Conservation (phyloP, 2,797 vertebrate species). For the Catostomus latipinnis region DNA sequence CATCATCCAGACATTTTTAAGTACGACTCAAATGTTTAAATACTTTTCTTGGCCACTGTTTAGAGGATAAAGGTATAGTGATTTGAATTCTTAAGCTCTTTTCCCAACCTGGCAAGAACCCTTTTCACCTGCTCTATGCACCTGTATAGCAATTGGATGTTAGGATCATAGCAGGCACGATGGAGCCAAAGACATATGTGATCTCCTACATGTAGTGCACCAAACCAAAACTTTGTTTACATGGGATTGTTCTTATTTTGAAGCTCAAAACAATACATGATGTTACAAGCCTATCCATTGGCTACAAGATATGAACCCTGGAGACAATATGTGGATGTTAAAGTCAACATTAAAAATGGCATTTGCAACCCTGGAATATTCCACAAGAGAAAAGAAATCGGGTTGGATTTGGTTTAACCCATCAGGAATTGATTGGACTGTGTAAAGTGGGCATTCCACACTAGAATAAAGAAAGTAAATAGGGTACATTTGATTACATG, state of each 20-base stretch:
- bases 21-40: too few relatives aligned
- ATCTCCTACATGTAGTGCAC: conserved; percentile 31
- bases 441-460: too few relatives aligned
- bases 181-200: conserved; percentile 56
- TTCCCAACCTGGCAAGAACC: conserved; percentile 63
- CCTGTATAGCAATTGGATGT: conserved; percentile 61
- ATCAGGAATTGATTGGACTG: not conserved
- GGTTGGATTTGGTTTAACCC: not conserved
- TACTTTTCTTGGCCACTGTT: too few relatives aligned
- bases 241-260: too few relatives aligned
- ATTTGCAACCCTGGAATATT: too few relatives aligned
- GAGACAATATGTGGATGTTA: not conserved
- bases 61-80: not conserved
- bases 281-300: too few relatives aligned
- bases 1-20: too few relatives aligned
- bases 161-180: conserved; percentile 61
- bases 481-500: not conserved
- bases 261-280: too few relatives aligned
- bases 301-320: not conserved
- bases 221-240: conserved; percentile 19
- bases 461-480: too few relatives aligned
- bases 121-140: conserved; percentile 58
- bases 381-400: too few relatives aligned
- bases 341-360: not conserved
- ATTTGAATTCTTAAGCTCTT: conserved; percentile 28